A percentile compares a stretch with the other conserved stretches of the same genome.
These are phyloP conservation scores for Echinometra lucunter DNA, from an alignment of 53 echinoderm and acorn worm genomes.

Conservation along the genomic window DNA sequence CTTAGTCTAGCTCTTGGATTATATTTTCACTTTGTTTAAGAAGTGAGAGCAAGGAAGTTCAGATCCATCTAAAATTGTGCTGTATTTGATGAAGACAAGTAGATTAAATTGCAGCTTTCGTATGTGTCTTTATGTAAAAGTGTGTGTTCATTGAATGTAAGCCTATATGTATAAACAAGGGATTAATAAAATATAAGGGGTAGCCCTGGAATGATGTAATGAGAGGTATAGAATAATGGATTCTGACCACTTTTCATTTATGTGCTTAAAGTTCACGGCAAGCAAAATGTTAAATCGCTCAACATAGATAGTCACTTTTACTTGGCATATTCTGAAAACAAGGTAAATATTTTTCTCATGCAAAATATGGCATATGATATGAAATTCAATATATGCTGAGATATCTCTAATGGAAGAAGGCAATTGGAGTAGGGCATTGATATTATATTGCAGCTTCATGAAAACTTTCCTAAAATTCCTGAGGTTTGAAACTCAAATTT, in stretches of 20 bases:
- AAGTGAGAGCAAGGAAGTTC: background rate
- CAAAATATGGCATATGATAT: background rate
- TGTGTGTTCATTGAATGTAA: background rate
- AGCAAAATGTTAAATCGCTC: background rate
- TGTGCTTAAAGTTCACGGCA: background rate
- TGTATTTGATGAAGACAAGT: background rate
- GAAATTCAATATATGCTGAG: background rate
- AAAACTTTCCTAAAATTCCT: background rate
- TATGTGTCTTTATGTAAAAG: background rate
- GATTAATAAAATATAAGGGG: background rate
- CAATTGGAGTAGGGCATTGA: background rate
- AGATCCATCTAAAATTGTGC: background rate
- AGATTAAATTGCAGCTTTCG: background rate
- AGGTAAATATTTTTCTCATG: background rate
- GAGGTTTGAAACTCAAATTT: background rate
- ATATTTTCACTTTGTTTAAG: background rate
- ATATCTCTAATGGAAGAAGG: background rate
- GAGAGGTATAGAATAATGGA: no score
- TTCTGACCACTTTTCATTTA: background rate
- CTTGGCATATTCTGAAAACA: background rate
- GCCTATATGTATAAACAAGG: background rate
- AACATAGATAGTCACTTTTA: background rate
- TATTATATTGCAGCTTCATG: background rate
- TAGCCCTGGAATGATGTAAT: background rate
- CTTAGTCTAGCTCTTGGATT: background rate